phyloP scores from a whole-genome alignment of 2,113 vertebrate genomes.

The Pomatorhinus ruficollis region DNA sequence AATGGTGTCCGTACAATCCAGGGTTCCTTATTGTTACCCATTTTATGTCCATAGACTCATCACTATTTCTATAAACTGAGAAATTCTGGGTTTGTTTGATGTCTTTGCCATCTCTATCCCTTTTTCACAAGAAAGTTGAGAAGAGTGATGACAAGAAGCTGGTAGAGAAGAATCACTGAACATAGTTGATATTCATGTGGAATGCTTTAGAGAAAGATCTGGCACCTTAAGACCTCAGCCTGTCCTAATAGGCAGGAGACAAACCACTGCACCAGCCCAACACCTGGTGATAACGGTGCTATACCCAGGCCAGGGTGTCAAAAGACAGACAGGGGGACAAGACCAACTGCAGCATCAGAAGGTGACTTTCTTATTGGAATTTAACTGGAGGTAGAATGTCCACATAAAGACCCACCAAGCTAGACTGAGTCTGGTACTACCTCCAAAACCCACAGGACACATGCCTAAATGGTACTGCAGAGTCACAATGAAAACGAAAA shows the following conservation, averaged over 20 bases:
- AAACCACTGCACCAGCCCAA: neutral
- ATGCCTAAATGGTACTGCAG: neutral
- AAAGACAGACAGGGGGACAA: neutral
- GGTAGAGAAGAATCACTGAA: neutral
- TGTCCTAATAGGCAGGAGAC: neutral
- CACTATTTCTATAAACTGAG: neutral
- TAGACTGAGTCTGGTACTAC: neutral
- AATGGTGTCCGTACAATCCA: rapidly evolving
- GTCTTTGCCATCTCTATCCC: neutral
- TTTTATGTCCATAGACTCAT: neutral
- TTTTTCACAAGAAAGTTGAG: neutral
- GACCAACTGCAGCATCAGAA: neutral
- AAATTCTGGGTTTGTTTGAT: neutral
- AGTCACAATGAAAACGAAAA: neutral
- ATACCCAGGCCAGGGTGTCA: neutral
- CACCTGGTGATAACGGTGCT: neutral
- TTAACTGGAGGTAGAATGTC: neutral
- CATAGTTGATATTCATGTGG: rapidly evolving
- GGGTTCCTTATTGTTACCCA: neutral
- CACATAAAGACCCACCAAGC: neutral
- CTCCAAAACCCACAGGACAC: neutral
- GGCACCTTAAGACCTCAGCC: neutral
- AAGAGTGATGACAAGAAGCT: neutral
- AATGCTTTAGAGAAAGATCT: neutral
- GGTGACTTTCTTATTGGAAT: neutral